Evolutionary conservation across 2,113 vertebrate genomes (phyloP).

Genomic region (Zapornia atra): DNA sequence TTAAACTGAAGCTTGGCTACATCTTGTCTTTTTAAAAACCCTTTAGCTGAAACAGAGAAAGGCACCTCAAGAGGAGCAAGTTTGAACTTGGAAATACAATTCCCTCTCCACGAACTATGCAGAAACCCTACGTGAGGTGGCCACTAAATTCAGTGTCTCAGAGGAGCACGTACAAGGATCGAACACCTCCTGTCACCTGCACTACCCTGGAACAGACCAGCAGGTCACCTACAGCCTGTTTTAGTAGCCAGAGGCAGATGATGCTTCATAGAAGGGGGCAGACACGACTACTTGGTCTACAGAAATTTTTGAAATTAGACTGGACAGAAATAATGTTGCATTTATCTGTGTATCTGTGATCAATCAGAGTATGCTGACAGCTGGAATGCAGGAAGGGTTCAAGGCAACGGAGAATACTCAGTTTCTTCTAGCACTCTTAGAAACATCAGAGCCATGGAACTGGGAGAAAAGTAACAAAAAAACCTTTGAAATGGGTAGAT

Average conservation of each 20-base stretch:
- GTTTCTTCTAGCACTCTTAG: neutral
- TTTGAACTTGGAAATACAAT: neutral
- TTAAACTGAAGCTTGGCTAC: neutral
- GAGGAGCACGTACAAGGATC: neutral
- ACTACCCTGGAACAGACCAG: neutral
- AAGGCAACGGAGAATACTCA: neutral
- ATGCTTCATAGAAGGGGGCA: neutral
- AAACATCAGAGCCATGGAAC: neutral
- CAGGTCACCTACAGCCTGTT: neutral
- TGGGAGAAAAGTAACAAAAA: neutral
- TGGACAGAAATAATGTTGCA: neutral
- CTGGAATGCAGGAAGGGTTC: neutral
- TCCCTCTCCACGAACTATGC: neutral
- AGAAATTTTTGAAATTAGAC: neutral
- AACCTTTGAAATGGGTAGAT: neutral
- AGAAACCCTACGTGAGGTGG: neutral
- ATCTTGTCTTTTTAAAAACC: neutral
- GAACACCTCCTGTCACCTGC: neutral
- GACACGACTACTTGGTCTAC: neutral
- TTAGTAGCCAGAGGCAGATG: neutral
- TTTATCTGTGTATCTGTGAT: neutral
- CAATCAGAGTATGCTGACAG: neutral
- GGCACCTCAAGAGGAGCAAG: neutral
- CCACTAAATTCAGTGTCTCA: neutral
- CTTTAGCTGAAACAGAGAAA: neutral